These are phyloP conservation scores for Morpho helenor DNA, from an alignment of 2,888 invertebrate species.

Conservation along the genomic window DNA sequence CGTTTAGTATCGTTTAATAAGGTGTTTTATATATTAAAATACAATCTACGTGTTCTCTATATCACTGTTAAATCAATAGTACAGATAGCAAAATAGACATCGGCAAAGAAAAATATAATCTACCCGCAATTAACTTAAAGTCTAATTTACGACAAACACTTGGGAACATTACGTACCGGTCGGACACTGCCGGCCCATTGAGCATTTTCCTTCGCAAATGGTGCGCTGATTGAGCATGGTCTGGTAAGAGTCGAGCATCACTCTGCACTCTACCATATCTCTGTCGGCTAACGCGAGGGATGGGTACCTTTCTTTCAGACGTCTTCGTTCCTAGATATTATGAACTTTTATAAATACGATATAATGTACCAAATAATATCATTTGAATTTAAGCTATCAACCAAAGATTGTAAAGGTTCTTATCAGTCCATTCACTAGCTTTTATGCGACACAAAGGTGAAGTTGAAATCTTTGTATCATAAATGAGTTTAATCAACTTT, in stretches of 20 bases:
- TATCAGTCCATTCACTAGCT: no score
- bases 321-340: slow-evolving; percentile 84
- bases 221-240: slow-evolving; percentile 87
- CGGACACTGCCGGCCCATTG: slow-evolving; percentile 90
- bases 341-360: neutral
- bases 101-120: slow-evolving; percentile 10
- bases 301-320: slow-evolving; percentile 91
- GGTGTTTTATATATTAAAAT: no score
- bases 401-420: no score
- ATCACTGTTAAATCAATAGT: neutral
- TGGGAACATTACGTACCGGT: slow-evolving; percentile 78
- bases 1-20: no score
- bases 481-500: no score
- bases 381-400: neutral
- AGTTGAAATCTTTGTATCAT: no score
- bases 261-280: slow-evolving; percentile 87
- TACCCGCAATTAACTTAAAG: slow-evolving; percentile 10
- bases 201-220: slow-evolving; percentile 92
- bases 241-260: slow-evolving; percentile 91
- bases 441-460: no score
- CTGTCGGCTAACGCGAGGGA: slow-evolving; percentile 85
- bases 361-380: neutral
- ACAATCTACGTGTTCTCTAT: no score
- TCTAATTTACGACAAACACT: neutral
- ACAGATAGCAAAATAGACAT: slow-evolving; percentile 2